These are phyloP conservation scores for Nerophis ophidion DNA, from an alignment of 2,113 vertebrate genomes.

Conservation along the genomic window DNA sequence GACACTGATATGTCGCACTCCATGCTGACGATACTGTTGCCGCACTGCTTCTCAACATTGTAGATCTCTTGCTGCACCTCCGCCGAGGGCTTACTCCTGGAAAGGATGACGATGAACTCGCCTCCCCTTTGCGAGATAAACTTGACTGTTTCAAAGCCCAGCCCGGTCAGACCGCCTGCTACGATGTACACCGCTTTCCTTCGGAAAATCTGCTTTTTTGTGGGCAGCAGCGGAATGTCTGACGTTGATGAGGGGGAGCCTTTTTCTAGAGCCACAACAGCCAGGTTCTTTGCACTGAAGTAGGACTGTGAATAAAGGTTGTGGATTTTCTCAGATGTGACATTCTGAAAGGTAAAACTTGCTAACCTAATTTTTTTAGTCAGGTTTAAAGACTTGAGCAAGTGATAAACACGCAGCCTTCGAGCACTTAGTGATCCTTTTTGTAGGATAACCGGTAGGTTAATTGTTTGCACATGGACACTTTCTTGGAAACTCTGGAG, in stretches of 20 bases:
- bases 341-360: constrained; percentile 48
- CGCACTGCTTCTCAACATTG: constrained; percentile 59
- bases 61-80: constrained; percentile 69
- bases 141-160: constrained; percentile 84
- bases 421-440: constrained; percentile 67
- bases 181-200: constrained; percentile 76
- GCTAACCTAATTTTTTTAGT: constrained; percentile 44
- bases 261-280: constrained; percentile 57
- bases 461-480: constrained; percentile 60
- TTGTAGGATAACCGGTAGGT: constrained; percentile 64
- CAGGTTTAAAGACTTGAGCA: constrained; percentile 71
- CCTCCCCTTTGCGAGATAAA: constrained; percentile 79
- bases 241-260: constrained; percentile 37
- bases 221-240: constrained; percentile 59
- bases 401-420: constrained; percentile 56
- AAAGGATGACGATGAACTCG: constrained; percentile 71
- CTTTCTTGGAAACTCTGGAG: constrained; percentile 52
- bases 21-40: constrained; percentile 57
- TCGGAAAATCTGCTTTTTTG: constrained; percentile 65
- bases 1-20: constrained; percentile 69
- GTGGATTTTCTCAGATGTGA: constrained; percentile 25
- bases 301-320: constrained; percentile 59
- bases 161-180: constrained; percentile 76
- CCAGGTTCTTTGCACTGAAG: constrained; percentile 60
- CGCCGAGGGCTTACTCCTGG: constrained; percentile 62